phyloP scores from a whole-genome alignment of 1,140 invertebrate species.

The Chrysoperla carnea region DNA sequence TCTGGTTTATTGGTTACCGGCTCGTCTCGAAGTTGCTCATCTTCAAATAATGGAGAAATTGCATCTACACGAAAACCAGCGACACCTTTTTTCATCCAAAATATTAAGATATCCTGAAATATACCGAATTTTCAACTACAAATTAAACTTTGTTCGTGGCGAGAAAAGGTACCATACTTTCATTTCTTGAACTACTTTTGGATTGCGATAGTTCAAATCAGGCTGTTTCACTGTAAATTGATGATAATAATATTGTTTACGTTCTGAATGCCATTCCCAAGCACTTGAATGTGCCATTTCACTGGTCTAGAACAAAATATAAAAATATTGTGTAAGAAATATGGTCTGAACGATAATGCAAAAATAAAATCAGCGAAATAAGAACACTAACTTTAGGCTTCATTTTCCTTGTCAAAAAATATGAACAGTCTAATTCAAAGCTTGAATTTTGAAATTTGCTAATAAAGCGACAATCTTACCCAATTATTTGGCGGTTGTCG shows the following conservation, averaged over 20 bases:
- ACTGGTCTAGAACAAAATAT: no score
- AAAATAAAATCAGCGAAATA: no score
- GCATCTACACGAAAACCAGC: slow-evolving; percentile 60
- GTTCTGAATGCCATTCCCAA: slow-evolving; percentile 43
- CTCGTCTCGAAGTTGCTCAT: slow-evolving; percentile 31
- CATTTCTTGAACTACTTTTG: slow-evolving; percentile 35
- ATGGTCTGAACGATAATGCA: no score
- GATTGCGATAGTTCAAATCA: slow-evolving; percentile 52
- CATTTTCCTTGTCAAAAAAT: no score
- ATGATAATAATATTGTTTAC: slow-evolving; percentile 59
- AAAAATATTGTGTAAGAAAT: no score
- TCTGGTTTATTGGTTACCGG: slow-evolving; percentile 21
- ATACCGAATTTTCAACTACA: not conserved
- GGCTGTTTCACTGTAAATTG: slow-evolving; percentile 52
- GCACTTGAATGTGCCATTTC: slow-evolving; percentile 22
- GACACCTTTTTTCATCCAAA: slow-evolving; percentile 59
- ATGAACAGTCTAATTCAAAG: no score
- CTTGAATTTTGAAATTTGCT: no score
- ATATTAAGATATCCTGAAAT: slow-evolving; percentile 42
- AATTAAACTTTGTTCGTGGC: no score
- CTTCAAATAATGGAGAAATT: slow-evolving; percentile 39
- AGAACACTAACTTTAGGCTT: no score
- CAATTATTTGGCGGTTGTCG: slow-evolving; percentile 55
- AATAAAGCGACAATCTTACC: no score
- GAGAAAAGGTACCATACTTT: slow-evolving; percentile 25